Base-by-base conservation (phyloP, 53 echinoderm and acorn worm genomes). In the Mesocentrotus franciscanus region DNA sequence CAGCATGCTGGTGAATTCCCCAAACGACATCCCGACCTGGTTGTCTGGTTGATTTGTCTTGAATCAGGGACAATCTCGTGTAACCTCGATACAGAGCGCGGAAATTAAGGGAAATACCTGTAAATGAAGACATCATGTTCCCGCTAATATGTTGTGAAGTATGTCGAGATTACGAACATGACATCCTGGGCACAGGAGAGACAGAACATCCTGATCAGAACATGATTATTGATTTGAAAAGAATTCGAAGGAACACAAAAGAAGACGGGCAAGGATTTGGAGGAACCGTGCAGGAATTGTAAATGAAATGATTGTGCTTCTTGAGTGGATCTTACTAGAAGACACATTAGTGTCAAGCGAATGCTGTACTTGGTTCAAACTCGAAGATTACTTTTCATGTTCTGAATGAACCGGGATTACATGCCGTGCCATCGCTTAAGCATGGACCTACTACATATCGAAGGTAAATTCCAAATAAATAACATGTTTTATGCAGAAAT, bases 61-160 rank as follows among this genome's bases (percentile, higher is more conserved):
- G 27, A 74, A 92, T 92, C 72, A 39, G 75, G 92, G 92, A 8
- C 92, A 74, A 71, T 92, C 36, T 74, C 92, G 92, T 92, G 92
- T 56, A 92, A 92, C 92, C 92, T 75, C 71, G 57, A 92, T 92
- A 35, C 34, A 10, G 10, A 33, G 39, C 27, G 17, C 71, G 92
- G 92, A 92, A 92, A 92, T 92, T 92, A 92, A 68, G 24, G 92
- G 92, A 92, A 92, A 92, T 92, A 92, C 71, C 92, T 72, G 74
- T n/a, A 92, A 92, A 92, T 92, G 75, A 75, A 92, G 92, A 74
- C 92, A 74, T 92, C 92, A 92, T 92, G 92, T 57, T 55, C 39
- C 35, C 27, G 62, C 64, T 62, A 68, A 91, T 91, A 61, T 91
- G 26, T 64, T 62, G 87, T 87, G 64, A 91, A 39, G 61, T 91